Conservation (phyloP, 2,797 vertebrate species). For the Sciurus carolinensis region DNA sequence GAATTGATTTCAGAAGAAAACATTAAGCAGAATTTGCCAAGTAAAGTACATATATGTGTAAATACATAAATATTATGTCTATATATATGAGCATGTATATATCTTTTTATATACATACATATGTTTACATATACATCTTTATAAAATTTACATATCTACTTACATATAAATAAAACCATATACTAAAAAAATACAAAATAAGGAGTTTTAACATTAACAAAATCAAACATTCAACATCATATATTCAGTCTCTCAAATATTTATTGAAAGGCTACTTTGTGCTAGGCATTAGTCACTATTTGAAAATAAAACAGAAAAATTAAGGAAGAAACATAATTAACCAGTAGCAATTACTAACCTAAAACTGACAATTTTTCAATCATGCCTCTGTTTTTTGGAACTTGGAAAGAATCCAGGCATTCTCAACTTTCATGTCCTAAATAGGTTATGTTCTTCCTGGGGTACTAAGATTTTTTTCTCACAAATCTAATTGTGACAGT, state of each 20-base stretch:
- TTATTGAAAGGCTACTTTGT: background rate
- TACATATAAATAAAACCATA: background rate
- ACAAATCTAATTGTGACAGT: conserved; percentile 81
- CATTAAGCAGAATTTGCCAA: conserved; percentile 44
- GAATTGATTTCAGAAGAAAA: background rate
- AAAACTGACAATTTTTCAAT: background rate
- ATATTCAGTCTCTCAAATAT: conserved; percentile 12
- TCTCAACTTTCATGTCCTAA: conserved; percentile 73
- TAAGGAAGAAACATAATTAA: conserved; percentile 23
- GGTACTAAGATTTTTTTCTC: conserved; percentile 75
- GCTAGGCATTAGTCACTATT: background rate
- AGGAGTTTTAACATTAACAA: conserved; percentile 37
- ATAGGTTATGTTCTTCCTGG: conserved; percentile 65
- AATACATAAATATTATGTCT: background rate
- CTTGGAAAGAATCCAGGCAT: conserved; percentile 40
- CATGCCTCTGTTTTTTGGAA: background rate
- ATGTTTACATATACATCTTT: background rate
- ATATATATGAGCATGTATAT: background rate
- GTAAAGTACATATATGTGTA: background rate
- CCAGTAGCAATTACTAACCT: background rate
- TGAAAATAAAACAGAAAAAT: conserved; percentile 40
- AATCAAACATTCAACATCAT: background rate
- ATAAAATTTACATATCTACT: background rate
- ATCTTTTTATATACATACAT: background rate
- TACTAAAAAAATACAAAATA: background rate